These are phyloP conservation scores for Ceyx margarethae DNA, from an alignment of 2,113 vertebrate species.

Conservation along the genomic window DNA sequence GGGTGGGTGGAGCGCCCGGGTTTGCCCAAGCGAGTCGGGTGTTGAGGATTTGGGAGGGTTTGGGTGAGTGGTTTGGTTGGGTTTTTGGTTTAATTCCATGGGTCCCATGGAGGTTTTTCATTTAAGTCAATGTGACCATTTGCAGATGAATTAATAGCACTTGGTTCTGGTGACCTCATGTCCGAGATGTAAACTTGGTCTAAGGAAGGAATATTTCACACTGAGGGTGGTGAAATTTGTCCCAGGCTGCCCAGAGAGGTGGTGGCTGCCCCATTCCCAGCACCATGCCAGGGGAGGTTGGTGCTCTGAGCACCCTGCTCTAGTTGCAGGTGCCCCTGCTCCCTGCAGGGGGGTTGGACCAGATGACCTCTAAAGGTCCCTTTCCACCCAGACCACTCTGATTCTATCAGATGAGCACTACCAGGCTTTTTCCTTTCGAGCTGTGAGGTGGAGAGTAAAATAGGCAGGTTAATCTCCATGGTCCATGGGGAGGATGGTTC, in stretches of 20 bases:
- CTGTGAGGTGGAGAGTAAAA: background rate
- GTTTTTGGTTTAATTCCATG: background rate
- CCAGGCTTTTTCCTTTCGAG: background rate
- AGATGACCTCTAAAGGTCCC: background rate
- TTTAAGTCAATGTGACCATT: background rate
- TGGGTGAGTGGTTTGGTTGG: background rate
- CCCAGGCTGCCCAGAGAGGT: background rate
- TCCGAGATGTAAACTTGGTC: background rate
- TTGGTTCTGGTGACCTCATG: background rate
- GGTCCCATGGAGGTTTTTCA: background rate
- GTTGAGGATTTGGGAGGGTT: background rate
- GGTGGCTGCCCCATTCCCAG: background rate
- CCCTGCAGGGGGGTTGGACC: background rate
- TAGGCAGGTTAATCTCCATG: background rate
- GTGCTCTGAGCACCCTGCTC: background rate
- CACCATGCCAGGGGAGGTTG: background rate
- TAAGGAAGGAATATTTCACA: background rate
- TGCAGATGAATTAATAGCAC: background rate
- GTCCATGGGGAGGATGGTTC: background rate
- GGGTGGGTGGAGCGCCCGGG: rapidly evolving
- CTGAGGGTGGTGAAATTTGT: background rate
- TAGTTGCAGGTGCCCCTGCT: background rate
- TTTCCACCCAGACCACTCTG: background rate
- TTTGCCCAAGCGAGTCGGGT: background rate
- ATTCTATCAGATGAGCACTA: background rate